Evolutionary conservation across 2,888 invertebrate genomes (phyloP).

Genomic region (Phaonia tiefii): DNA sequence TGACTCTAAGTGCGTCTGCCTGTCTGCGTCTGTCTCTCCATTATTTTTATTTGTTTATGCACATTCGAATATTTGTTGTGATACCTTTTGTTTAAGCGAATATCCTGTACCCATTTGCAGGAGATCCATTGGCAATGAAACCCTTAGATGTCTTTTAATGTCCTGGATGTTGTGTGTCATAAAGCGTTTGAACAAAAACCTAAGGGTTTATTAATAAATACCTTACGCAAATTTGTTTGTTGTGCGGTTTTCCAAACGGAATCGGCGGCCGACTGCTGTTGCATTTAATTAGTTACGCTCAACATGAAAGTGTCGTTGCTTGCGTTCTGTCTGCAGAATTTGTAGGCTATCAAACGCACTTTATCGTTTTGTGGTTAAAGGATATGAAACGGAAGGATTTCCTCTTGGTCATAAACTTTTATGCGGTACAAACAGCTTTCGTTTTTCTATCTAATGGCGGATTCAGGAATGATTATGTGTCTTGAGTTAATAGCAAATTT

Average conservation of each 20-base stretch:
- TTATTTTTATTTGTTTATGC: conserved; percentile 5
- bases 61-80: conserved; percentile 48
- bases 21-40: background rate
- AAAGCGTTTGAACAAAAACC: background rate
- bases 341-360: background rate
- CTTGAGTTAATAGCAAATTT: conserved; percentile 17
- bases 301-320: conserved; percentile 14
- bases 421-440: background rate
- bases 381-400: conserved; percentile 20
- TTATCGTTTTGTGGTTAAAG: background rate
- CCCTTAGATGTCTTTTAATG: conserved; percentile 22
- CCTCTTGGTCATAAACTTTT: conserved; percentile 42
- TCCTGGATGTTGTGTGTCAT: background rate
- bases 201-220: conserved; percentile 64
- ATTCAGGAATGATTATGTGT: background rate
- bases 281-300: conserved; percentile 64
- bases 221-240: conserved; percentile 55
- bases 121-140: conserved; percentile 25
- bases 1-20: background rate
- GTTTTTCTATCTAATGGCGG: no score
- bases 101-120: conserved; percentile 20
- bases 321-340: background rate
- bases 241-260: conserved; percentile 48
- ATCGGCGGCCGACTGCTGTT: conserved; percentile 9
- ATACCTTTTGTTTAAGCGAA: conserved; percentile 25